Evolutionary conservation across 2,888 invertebrate species (phyloP).

Genomic region (Omphaloscelis lunosa): DNA sequence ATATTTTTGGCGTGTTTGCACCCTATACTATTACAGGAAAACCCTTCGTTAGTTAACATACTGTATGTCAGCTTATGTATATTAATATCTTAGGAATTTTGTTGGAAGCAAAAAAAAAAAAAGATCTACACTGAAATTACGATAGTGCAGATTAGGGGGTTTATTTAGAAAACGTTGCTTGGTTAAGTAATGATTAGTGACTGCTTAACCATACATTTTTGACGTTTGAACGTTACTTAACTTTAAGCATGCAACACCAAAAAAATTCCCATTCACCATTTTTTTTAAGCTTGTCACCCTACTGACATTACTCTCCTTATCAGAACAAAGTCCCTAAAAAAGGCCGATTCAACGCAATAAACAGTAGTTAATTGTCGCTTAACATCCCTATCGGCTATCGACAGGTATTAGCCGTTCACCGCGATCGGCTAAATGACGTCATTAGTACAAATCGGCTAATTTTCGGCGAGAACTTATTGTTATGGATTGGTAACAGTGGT

Average conservation of each 20-base stretch:
- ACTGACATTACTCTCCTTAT: constrained; percentile 9
- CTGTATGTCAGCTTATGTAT: not conserved
- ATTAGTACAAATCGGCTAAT: constrained; percentile 66
- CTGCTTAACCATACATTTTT: too few species aligned
- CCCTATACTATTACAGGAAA: too few species aligned
- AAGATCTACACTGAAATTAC: too few species aligned
- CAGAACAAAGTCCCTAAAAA: constrained; percentile 41
- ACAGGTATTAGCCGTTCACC: constrained; percentile 55
- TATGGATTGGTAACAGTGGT: constrained; percentile 37
- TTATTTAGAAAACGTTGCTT: too few species aligned
- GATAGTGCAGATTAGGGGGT: too few species aligned
- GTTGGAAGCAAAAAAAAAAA: too few species aligned
- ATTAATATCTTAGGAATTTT: too few species aligned
- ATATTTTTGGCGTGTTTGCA: too few species aligned
- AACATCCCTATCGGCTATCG: constrained; percentile 54
- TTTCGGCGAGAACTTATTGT: constrained; percentile 59
- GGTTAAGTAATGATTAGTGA: too few species aligned
- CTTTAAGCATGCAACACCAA: too few species aligned
- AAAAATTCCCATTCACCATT: not conserved
- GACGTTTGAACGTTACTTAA: too few species aligned
- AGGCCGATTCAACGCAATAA: constrained; percentile 45
- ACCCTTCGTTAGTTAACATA: too few species aligned
- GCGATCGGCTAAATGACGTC: constrained; percentile 57
- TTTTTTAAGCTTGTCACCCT: not conserved
- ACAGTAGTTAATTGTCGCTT: constrained; percentile 58